Percentiles rank a stretch among this genome's conserved stretches.
Conservation (phyloP, 2,113 vertebrate species). For the Gnathonemus longibarbis region DNA sequence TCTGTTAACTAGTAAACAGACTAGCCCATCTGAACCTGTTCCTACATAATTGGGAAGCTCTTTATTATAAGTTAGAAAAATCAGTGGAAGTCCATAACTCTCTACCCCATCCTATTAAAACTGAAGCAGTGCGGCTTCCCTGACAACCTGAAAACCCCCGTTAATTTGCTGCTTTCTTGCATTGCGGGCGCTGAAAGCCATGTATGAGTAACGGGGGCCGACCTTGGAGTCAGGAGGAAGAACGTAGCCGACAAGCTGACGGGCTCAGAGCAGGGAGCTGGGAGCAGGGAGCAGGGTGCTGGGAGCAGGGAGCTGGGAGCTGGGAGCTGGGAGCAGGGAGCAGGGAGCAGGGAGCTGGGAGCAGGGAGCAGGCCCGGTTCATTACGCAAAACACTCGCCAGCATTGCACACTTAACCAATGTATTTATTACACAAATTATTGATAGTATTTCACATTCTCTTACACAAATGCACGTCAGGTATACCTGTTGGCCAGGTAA, state of each 20-base stretch:
- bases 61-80: neutral
- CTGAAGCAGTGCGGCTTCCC: neutral
- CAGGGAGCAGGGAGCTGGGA: no score
- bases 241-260: neutral
- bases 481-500: conserved; percentile 11
- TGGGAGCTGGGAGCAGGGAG: no score
- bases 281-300: no score
- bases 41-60: conserved; percentile 7
- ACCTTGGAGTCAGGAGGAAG: neutral
- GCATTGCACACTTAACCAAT: neutral
- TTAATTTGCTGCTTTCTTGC: neutral
- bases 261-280: neutral
- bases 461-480: neutral
- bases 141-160: neutral
- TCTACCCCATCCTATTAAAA: neutral
- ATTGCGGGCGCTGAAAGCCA: neutral
- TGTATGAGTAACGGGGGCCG: neutral
- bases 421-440: neutral
- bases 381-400: neutral
- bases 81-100: neutral
- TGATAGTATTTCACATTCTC: neutral
- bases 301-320: no score
- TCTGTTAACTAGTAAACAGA: conserved; percentile 69
- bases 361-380: neutral
- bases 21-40: conserved; percentile 44